Evolutionary conservation across 2,113 vertebrate species (phyloP).

Genomic region (Zapus hudsonius): DNA sequence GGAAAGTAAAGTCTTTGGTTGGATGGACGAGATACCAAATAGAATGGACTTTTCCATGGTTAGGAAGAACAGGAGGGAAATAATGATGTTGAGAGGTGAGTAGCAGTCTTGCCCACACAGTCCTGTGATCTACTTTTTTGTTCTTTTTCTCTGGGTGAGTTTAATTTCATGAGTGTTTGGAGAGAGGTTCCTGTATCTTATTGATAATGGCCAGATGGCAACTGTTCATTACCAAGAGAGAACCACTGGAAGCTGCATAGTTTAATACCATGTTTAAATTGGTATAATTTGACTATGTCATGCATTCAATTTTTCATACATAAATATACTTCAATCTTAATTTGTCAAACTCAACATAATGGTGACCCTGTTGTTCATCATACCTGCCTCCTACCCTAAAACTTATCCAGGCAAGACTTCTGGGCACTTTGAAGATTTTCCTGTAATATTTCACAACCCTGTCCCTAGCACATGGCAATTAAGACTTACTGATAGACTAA

Average conservation of each 20-base stretch:
- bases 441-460: not conserved
- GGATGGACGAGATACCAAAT: not conserved
- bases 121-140: not conserved
- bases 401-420: not conserved
- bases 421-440: not conserved
- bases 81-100: fast-evolving
- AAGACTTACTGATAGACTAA: conserved; percentile 43
- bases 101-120: not conserved
- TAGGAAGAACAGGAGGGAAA: not conserved
- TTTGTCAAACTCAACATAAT: not conserved
- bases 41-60: not conserved
- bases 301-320: conserved; percentile 34
- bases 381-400: not conserved
- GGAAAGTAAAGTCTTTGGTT: not conserved
- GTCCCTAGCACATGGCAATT: not conserved
- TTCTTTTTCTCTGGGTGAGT: not conserved
- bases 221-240: not conserved
- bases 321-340: conserved; percentile 18
- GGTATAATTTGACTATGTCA: conserved; percentile 34
- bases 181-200: not conserved
- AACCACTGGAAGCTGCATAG: conserved; percentile 2
- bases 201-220: not conserved
- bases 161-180: not conserved
- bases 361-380: conserved; percentile 15
- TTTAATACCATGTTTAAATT: conserved; percentile 29